Percentiles rank a stretch among this genome's conserved stretches.
phyloP scores from a whole-genome alignment of 2,113 vertebrate genomes.

The Hippoglossus stenolepis region DNA sequence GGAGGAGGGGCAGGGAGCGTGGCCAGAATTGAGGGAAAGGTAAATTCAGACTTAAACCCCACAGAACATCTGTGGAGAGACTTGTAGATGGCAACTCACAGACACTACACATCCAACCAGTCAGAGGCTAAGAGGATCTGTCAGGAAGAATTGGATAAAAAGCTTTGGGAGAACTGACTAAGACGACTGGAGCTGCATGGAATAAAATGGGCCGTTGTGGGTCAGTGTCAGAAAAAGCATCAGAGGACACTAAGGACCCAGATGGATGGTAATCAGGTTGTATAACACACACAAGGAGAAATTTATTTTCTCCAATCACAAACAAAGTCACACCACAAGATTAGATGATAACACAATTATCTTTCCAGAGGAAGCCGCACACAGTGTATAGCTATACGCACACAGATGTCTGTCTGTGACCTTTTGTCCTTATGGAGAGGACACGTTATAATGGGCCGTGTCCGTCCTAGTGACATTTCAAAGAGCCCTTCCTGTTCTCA shows the following conservation, averaged over 20 bases:
- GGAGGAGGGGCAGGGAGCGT: too few species aligned
- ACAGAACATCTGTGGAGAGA: too few species aligned
- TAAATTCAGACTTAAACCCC: too few species aligned
- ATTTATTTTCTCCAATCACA: slow-evolving; percentile 1
- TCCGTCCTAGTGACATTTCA: background rate
- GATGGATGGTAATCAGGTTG: slow-evolving; percentile 9
- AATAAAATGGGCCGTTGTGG: background rate
- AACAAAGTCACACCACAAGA: slow-evolving; percentile 30
- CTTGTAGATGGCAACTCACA: too few species aligned
- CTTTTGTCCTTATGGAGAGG: background rate
- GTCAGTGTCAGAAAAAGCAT: slow-evolving; percentile 3
- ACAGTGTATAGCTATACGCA: background rate
- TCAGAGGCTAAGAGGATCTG: too few species aligned
- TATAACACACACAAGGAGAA: background rate
- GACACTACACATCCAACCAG: too few species aligned
- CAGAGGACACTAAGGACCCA: background rate
- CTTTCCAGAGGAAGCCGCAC: background rate
- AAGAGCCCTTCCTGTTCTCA: background rate
- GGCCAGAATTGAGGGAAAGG: too few species aligned
- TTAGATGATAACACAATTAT: slow-evolving; percentile 21
- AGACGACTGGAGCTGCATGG: too few species aligned
- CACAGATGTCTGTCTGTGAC: background rate
- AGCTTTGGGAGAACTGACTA: too few species aligned
- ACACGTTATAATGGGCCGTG: background rate
- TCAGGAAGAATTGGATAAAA: too few species aligned